Evolutionary conservation across 2,888 invertebrate species (phyloP), one percentile per base, ranked within the genome.

Genomic region (Amiota mariae): DNA sequence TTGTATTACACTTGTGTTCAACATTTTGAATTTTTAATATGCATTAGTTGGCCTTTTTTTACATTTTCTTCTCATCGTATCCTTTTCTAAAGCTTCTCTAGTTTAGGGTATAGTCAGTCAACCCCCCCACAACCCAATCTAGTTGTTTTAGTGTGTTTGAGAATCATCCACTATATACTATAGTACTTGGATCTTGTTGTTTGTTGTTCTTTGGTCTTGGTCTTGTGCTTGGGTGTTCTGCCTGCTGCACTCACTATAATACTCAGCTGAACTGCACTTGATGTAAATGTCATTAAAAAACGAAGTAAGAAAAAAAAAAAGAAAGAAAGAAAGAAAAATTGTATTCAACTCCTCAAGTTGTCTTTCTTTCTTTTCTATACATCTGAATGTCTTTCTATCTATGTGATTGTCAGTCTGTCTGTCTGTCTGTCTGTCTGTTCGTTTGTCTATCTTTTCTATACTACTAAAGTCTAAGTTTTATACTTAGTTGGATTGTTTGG

Each of bases 21-120:
- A 57, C 73, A 64, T 73, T 73, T 70, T 71, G 70, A 73, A 73
- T 73, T 73, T 73, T 73, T 73, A 73, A 73, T 71, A 73, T 71
- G 73, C 73, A 71, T 73, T 66, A 71, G 73, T 56, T 70, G 70
- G 56, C 24, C 66, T 20, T 61, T 48, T 48, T 59, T 57, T 72
- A n/a, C 13, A 20, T 67, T 49, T 67, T 15, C 15, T 49, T 48
- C 51, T 64, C 47, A 8, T 61, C 8, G 46, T 46, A 46, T 36
- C 15, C 47, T n/a, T 64, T 61, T 20, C 10, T 24, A 11, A 36
- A 18, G 12, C 10, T 61, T 18, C 61, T 20, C 8, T 59, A 20
- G 59, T 12, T 11, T 59, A 10, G 6, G 20, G 2, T n/a, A n/a
- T 59, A 11, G 20, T 59, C 1, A 8, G 8, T 61, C 15, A n/a